These are phyloP conservation scores for Calliphora vicina DNA, from an alignment of 1,140 invertebrate species.

Conservation along the genomic window DNA sequence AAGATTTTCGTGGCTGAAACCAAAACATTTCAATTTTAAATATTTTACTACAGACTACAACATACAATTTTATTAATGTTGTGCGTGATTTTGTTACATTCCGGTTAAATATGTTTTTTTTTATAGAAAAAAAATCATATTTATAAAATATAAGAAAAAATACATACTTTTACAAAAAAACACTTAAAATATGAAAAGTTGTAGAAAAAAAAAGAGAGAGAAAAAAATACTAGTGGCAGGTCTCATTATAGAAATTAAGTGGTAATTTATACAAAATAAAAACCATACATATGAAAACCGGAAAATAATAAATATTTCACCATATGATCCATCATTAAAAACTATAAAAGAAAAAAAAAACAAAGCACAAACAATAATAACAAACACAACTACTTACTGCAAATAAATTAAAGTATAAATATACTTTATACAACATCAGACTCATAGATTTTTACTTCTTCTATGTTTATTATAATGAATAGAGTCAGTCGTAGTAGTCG, in stretches of 20 bases:
- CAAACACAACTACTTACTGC: not conserved
- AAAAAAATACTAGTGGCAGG: constrained; percentile 17
- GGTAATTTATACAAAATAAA: constrained; percentile 24
- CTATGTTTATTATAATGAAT: not conserved
- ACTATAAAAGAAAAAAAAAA: not conserved
- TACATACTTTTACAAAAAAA: not conserved
- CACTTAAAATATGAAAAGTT: not conserved
- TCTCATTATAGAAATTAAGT: constrained; percentile 31
- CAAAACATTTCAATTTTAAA: not conserved
- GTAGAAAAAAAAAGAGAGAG: not conserved
- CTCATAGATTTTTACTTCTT: no score
- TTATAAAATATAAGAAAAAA: not conserved
- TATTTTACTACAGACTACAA: no score
- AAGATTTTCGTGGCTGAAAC: not conserved
- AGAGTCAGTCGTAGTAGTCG: not conserved
- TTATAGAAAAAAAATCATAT: not conserved
- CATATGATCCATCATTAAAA: constrained; percentile 20
- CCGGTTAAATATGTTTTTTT: not conserved
- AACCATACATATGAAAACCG: constrained; percentile 19
- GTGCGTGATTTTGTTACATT: not conserved
- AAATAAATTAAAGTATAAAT: not conserved
- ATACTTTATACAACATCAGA: not conserved
- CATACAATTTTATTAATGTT: not conserved
- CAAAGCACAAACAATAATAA: not conserved
- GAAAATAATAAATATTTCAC: constrained; percentile 28